Evolutionary conservation across 2,113 vertebrate genomes (phyloP).

Genomic region (Thinocorus orbignyianus): DNA sequence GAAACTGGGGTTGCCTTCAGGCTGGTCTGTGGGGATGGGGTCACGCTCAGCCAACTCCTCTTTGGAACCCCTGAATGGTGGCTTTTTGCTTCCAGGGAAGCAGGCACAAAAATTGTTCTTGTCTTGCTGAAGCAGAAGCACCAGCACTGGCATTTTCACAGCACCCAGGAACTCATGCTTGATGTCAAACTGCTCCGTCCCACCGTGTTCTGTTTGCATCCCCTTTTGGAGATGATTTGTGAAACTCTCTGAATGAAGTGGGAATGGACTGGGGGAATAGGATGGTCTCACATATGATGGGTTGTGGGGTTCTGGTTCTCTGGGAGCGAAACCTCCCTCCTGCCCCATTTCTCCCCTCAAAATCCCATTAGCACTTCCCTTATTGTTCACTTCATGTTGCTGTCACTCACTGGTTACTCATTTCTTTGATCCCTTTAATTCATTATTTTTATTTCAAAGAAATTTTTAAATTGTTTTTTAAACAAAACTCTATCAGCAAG

Average conservation of each 20-base stretch:
- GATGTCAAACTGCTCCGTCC: not conserved
- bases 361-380: constrained; percentile 15
- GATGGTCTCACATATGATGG: not conserved
- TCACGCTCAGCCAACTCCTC: not conserved
- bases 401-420: rapidly evolving
- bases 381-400: not conserved
- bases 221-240: rapidly evolving
- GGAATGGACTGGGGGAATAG: not conserved
- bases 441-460: not conserved
- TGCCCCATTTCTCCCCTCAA: constrained; percentile 11
- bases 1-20: not conserved
- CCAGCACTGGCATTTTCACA: not conserved
- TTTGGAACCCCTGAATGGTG: too few species aligned
- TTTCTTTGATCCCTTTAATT: constrained; percentile 1
- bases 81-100: not conserved
- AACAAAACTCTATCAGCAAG: not conserved
- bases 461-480: not conserved
- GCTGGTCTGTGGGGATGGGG: not conserved
- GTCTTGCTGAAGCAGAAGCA: not conserved
- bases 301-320: not conserved
- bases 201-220: rapidly evolving
- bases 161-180: not conserved
- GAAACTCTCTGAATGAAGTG: not conserved
- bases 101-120: rapidly evolving
- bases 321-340: not conserved